Base-by-base conservation (phyloP, 2,888 invertebrate species). In the Holacanthella duospinosa region DNA sequence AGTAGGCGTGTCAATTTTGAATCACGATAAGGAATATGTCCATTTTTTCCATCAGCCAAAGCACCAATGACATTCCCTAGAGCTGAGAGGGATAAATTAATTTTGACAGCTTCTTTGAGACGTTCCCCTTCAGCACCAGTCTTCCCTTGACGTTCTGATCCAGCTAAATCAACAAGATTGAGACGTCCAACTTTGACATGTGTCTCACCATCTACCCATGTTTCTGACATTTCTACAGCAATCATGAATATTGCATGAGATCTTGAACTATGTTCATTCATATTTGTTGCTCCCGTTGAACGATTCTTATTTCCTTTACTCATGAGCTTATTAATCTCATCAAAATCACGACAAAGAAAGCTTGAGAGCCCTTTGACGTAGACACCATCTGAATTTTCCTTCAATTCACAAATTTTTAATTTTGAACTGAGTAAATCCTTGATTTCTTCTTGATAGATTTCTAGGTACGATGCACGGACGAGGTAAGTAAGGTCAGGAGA, bases 221-320 rank as follows among this genome's bases (percentile, higher is more conserved):
- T 82, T 75, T 86, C 85, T 68, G 88, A 86, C 83, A 95, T 94
- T 81, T 99, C 99, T 55, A 99, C 88, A 60, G 94, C 94, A 73
- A 99, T 92, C 77, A 95, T 89, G 79, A 99, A 97, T 71, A 99
- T 96, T 61, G 99, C 97, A 80, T 99, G 99, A 56, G 94, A 94
- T 68, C 97, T 82, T 44, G 95, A 95, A 74, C 94, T 95, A 79
- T 96, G 95, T 78, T 94, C 93, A 80, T 99, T 99, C 95, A 96
- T 96, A 77, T 95, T 91, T 60, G 95, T 96, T 67, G 91, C 86
- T 28, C 83, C 97, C 58, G 94, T 88, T n/a, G 94, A 91, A 74
- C 99, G 85, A 79, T 94, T 91, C 74, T 86, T 84, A 79, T 96
- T 95, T 60, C 99, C 99, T 55, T 87, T 82, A 71, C 86, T 85